Percentiles rank a stretch among this genome's conserved stretches.
Conservation (phyloP, 2,113 vertebrate genomes). For the Pogonocichla stellata region DNA sequence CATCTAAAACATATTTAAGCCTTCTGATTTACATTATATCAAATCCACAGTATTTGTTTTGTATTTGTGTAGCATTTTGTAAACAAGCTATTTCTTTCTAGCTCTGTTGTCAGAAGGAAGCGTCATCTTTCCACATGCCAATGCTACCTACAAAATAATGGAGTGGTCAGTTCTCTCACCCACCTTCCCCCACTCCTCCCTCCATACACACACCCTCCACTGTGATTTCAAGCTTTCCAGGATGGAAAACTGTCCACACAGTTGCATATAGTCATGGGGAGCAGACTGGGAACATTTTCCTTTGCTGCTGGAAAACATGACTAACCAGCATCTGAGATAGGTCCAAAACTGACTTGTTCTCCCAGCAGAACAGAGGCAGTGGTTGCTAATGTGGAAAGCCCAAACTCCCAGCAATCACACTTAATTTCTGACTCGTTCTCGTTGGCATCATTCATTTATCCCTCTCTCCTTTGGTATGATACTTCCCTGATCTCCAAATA, state of each 20-base stretch:
- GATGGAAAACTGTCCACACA: conserved; percentile 38
- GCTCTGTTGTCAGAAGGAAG: not conserved
- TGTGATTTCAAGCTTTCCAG: conserved; percentile 24
- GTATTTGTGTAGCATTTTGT: not conserved
- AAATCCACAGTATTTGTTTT: not conserved
- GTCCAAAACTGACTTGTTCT: conserved; percentile 11
- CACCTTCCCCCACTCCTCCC: not conserved
- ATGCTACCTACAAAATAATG: not conserved
- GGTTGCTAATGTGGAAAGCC: conserved; percentile 20
- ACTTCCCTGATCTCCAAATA: not conserved
- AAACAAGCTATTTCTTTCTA: not conserved
- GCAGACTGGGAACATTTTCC: conserved; percentile 35
- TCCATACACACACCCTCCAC: not conserved
- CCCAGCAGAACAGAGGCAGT: conserved; percentile 15
- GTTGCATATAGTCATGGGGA: not conserved
- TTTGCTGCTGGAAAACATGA: conserved; percentile 53
- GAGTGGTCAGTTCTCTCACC: fast-evolving
- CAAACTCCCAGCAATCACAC: not conserved
- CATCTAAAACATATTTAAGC: conserved; percentile 5
- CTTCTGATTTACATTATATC: not conserved
- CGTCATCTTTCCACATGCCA: not conserved
- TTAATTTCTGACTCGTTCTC: conserved; percentile 23
- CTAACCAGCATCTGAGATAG: conserved; percentile 33
- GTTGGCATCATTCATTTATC: not conserved
- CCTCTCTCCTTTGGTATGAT: not conserved